Base-by-base conservation (phyloP, 2,888 invertebrate species). In the Tenthredo distinguenda region DNA sequence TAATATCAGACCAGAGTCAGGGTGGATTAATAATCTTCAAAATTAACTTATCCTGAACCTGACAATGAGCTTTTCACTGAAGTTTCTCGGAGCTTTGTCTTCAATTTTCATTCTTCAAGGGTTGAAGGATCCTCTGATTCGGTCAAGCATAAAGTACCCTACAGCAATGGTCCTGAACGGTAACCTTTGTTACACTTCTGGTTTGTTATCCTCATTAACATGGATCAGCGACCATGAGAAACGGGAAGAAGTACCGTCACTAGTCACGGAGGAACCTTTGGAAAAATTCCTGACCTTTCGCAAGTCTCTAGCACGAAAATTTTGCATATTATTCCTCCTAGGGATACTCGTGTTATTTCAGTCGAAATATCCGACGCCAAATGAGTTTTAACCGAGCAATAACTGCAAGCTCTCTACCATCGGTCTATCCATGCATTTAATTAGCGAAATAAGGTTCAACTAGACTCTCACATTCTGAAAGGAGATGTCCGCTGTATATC, bases 11-110 rank as follows among this genome's bases (percentile, higher is more conserved):
- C 10, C 55, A 31, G n/a, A 31, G 55, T 12, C 12, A 37, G 21
- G 62, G 79, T 55, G 55, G 79, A 18, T 79, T 79, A 79, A 77
- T 77, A 77, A 58, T 79, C 34, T 79, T 79, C 4, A 62, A 50
- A 58, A 81, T 58, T 37, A 62, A 62, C 37, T 62, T 62, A 62
- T 40, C 58, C 62, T 2, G 15, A 40, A 40, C 26, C 62, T 55
- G 26, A 50, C 43, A 62, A 72, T 37, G 37, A 12, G 18, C 31
- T 50, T 26, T 50, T 77, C 9, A 18, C 18, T 9, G n/a, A 50
- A 55, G 77, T 77, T 77, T 77, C 50, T n/a, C 15, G 3, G 34
- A 15, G 18, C 77, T 55, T 50, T 50, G 55, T 77, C 77, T 55
- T 77, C 31, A n/a, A 77, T 77, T 47, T 81, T 58, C 58, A 81